Conservation (phyloP, 2,113 vertebrate genomes). For the Hiodon alosoides region DNA sequence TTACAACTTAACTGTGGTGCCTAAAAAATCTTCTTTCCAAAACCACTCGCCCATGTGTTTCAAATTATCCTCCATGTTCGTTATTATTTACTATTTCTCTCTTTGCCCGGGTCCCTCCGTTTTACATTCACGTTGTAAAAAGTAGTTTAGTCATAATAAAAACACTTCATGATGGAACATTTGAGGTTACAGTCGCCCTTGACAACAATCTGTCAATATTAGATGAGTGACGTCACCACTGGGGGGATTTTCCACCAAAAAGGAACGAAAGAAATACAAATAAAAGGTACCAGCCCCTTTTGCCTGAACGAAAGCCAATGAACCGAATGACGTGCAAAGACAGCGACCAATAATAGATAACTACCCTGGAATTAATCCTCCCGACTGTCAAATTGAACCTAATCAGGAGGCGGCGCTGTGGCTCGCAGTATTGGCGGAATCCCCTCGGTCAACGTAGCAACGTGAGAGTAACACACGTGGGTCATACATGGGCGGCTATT, state of each 20-base stretch:
- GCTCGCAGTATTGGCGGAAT: constrained; percentile 36
- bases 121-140: constrained; percentile 14
- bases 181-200: constrained; percentile 30
- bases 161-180: constrained; percentile 23
- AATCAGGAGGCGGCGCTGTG: constrained; percentile 29
- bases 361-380: constrained; percentile 36
- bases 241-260: constrained; percentile 30
- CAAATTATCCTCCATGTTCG: constrained; percentile 25
- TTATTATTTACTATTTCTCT: constrained; percentile 25
- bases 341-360: constrained; percentile 32
- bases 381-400: constrained; percentile 36
- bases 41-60: constrained; percentile 35
- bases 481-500: constrained; percentile 34
- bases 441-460: constrained; percentile 33
- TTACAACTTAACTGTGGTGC: constrained; percentile 22
- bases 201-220: constrained; percentile 33
- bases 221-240: constrained; percentile 27
- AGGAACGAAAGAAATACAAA: constrained; percentile 17
- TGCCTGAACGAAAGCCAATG: constrained; percentile 12
- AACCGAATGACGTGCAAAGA: background rate
- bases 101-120: constrained; percentile 1
- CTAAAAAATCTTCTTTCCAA: constrained; percentile 26
- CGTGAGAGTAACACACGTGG: constrained; percentile 35
- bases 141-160: constrained; percentile 26
- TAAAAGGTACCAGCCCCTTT: constrained; percentile 11